These are phyloP conservation scores for Sebastolobus alascanus DNA, from an alignment of 2,797 vertebrate species.

Conservation along the genomic window DNA sequence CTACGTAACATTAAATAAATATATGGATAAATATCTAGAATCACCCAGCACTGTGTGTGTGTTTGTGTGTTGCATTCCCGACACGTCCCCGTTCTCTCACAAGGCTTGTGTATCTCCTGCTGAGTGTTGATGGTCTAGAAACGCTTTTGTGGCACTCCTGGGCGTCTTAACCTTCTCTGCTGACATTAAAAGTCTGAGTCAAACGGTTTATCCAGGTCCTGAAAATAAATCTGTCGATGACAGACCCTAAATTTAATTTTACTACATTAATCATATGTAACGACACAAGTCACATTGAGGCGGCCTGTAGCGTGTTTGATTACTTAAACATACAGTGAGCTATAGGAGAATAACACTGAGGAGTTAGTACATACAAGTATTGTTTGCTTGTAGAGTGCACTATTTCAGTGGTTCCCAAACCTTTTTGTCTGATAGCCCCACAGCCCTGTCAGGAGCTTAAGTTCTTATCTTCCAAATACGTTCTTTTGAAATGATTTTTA, in stretches of 20 bases:
- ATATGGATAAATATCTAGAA: constrained; percentile 29
- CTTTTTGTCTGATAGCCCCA: not conserved
- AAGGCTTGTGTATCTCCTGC: constrained; percentile 46
- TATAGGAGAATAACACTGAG: not conserved
- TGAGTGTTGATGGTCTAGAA: constrained; percentile 50
- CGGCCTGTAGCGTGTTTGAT: constrained; percentile 25
- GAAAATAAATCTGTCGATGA: constrained; percentile 47
- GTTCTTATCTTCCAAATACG: not conserved
- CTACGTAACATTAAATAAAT: constrained; percentile 12
- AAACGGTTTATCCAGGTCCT: constrained; percentile 45
- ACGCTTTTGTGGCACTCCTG: constrained; percentile 61
- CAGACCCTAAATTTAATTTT: constrained; percentile 37
- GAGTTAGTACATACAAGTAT: not conserved
- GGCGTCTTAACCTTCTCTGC: constrained; percentile 43
- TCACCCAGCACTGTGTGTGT: not conserved
- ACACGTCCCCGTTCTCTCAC: constrained; percentile 9
- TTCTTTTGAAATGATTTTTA: not conserved
- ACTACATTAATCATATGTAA: constrained; percentile 24
- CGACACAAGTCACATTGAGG: constrained; percentile 3
- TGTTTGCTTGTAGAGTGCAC: not conserved
- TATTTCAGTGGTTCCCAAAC: not conserved
- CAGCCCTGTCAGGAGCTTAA: not conserved
- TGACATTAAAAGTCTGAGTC: constrained; percentile 29
- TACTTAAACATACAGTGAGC: constrained; percentile 31
- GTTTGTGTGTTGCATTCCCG: constrained; percentile 25